Evolutionary conservation across 2,888 invertebrate species (phyloP), one percentile per base, ranked within the genome.

Genomic region (Diarsia dahlii): DNA sequence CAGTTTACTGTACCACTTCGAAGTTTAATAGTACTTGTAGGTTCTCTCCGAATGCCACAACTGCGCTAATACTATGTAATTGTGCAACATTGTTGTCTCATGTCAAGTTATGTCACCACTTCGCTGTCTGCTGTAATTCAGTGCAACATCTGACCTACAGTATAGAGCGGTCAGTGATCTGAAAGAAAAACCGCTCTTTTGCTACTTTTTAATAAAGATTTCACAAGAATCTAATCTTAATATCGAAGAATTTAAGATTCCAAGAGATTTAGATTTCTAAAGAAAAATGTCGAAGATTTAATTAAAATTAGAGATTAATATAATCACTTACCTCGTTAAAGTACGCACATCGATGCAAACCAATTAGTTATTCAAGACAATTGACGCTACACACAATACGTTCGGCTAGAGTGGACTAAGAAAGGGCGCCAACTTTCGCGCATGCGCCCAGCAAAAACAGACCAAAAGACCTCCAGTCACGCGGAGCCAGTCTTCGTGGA

Each of bases 351-450:
- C 78, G 81, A 89, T 85, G 81, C 78, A 76, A 81, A 92, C 93
- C 93, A 95, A 95, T 95, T 95, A 95, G 92, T 91, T 91, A 93
- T 93, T 93, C 92, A 92, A 95, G 93, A 95, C 94, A 96, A 96
- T 95, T 95, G 95, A 94, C 93, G 93, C 90, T 88, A 91, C 91
- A 94, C 91, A 95, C 94, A 95, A 95, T 95, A 95, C 93, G 91
- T 91, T 92, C 84, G 89, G 79, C 73, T 90, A 91, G 91, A 92
- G 92, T 91, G 93, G 88, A 91, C 92, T 91, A 94, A 95, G 95
- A 96, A 96, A 96, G 94, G 95, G 96, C 96, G 96, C 95, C 94
- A 96, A 96, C 80, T 90, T 88, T 70, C 64, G 84, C 95, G 95
- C 95, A 95, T 95, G 95, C 95, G 95, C 85, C 73, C 58, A 76